Base-by-base conservation (phyloP, 2,113 vertebrate species). In the Alouatta palliata region DNA sequence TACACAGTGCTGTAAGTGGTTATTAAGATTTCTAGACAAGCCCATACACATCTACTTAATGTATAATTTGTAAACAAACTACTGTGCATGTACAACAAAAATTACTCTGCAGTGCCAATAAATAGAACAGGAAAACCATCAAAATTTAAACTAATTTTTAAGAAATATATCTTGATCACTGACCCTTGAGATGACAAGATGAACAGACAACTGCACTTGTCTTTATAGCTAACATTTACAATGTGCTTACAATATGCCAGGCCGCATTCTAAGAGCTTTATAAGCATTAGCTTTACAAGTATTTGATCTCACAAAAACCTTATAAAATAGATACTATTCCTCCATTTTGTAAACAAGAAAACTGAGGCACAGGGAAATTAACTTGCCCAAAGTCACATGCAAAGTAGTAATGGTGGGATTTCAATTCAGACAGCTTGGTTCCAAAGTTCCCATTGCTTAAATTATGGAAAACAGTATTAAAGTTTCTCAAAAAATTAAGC, bases 301-400 rank as follows among this genome's bases (percentile, higher is more conserved):
- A 71, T 88, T 91, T 94, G 85, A 70, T 91, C 25, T 83, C 79
- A 92, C 64, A 84, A 80, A 16, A 47, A 54, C n/a, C 5, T 95
- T 70, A 96, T 56, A 87, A 89, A 96, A 73, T 64, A 80, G n/a
- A 66, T 88, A 90, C n/a, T 47, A 82, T 84, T 84, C 84, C 45
- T 6, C 12, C 56, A 87, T 56, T 96, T 86, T 77, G 43, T 64
- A 93, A 87, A 93, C 75, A 93, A 91, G 43, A 47, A 96, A 85
- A 92, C 30, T 23, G 40, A 96, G 37, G 45, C 49, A 58, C 14
- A 23, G 32, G 49, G 49, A 9, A 32, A 91, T 49, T 70, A 54
- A 47, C 30, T 92, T 87, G 40, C 40, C 32, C 49, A 37, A 30
- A 27, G 25, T 93, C 58, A 71, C 80, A 81, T 8, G 52, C 56